Base-by-base conservation (phyloP, 37 sponge, comb jelly and placozoan genomes). In the Halichondria panicea region DNA sequence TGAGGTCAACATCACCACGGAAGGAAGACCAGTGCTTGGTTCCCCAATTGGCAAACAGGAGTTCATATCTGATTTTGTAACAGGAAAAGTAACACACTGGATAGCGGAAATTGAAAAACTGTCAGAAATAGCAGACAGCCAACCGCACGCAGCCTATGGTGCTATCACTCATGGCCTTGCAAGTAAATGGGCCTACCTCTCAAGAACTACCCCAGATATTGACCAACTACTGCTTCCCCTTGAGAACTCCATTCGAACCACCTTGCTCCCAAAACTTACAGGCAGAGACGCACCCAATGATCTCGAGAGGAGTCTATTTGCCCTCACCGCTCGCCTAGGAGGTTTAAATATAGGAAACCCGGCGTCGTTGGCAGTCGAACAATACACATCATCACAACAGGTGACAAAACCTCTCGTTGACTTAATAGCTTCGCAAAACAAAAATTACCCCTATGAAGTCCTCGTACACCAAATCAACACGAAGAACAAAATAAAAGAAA, bases 21-120 rank as follows among this genome's bases (percentile, higher is more conserved):
- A 71, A 19, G 85, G 85, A 15, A 33, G 33, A 46, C 45, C 76
- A 37, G 40, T 75, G 33, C 78, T 84, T 18, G 78, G 78, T 25
- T 41, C 78, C 43, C 50, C 77, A 19, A 32, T 84, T 9, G 85
- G 85, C 32, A 62, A 55, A 2, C 35, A 30, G 30, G 28, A 35
- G 6, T 76, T 39, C 44, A 68, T 37, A 32, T 32, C 25, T 18
- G 41, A 58, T 18, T 84, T 75, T 61, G 78, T 84, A 9, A 63
- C 5, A 11, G 55, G 44, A 33, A 77, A 77, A 52, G 64, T 84
- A 5, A 28, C 56, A 18, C 12, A 48, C 12, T 84, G 78, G 78
- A 31, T 41, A 21, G 42, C 28, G 3, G 73, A 84, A 37, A 24
- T 84, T 3, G 33, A 68, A 8, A 31, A 8, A 34, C 56, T 77